Conservation (phyloP, 2,113 vertebrate genomes). For the Raja brachyura region DNA sequence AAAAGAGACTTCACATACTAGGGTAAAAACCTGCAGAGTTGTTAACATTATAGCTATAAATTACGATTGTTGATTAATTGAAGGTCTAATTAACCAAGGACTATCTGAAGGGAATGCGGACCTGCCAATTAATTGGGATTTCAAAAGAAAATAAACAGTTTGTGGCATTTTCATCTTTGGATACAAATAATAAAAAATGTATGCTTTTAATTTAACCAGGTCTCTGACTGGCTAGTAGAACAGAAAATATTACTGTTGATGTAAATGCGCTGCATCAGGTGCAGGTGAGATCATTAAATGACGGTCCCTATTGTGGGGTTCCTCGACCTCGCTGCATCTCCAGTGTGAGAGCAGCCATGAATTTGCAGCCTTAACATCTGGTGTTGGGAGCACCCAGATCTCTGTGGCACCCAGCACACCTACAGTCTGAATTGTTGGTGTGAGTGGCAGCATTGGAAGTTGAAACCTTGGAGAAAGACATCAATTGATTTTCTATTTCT, state of each 20-base stretch:
- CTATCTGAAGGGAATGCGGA: slow-evolving; percentile 7
- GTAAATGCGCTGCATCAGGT: not conserved
- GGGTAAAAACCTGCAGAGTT: slow-evolving; percentile 67
- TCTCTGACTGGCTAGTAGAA: not conserved
- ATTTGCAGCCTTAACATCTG: not conserved
- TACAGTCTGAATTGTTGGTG: not conserved
- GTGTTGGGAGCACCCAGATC: not conserved
- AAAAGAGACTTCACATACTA: slow-evolving; percentile 69
- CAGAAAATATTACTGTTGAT: not conserved
- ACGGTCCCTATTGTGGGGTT: not conserved
- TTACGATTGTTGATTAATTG: slow-evolving; percentile 43
- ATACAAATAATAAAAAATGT: not conserved
- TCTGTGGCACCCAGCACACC: not conserved
- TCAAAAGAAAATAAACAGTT: not conserved
- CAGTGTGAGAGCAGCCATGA: not conserved
- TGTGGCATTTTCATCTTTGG: not conserved
- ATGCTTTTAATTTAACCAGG: not conserved
- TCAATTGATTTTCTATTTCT: not conserved
- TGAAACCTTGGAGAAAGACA: not conserved
- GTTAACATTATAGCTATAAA: slow-evolving; percentile 58
- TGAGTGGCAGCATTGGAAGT: not conserved
- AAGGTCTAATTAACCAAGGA: not conserved
- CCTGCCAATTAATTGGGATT: not conserved
- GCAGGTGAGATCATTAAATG: not conserved
- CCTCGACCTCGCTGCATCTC: not conserved